These are phyloP conservation scores for Mirza zaza DNA, from an alignment of 2,113 vertebrate genomes.

Conservation along the genomic window DNA sequence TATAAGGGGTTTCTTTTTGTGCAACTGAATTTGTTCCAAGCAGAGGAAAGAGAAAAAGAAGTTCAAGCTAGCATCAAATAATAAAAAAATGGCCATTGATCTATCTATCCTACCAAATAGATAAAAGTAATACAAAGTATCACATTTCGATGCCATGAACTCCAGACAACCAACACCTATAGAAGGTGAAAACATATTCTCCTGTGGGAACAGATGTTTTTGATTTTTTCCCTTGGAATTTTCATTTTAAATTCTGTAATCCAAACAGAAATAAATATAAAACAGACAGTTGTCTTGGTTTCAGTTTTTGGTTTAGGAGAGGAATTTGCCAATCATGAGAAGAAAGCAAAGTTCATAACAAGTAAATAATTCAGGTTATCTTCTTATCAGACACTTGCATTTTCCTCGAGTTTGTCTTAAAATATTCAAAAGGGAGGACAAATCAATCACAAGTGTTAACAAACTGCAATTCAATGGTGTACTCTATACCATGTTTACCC, in stretches of 20 bases:
- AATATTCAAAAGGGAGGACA: constrained; percentile 70
- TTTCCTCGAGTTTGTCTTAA: constrained; percentile 77
- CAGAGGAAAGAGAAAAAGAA: neutral
- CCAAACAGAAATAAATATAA: constrained; percentile 76
- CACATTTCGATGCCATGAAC: neutral
- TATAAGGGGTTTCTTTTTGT: constrained; percentile 38
- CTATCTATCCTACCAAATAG: neutral
- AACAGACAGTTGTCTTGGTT: constrained; percentile 72
- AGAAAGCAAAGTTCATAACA: constrained; percentile 64
- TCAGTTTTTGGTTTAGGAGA: constrained; percentile 73
- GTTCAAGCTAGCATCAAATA: constrained; percentile 48
- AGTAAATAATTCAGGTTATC: constrained; percentile 77
- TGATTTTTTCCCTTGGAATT: constrained; percentile 30
- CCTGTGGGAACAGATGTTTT: neutral
- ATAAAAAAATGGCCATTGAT: constrained; percentile 55
- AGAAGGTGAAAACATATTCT: neutral
- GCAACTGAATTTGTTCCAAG: constrained; percentile 41
- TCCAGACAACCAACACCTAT: neutral
- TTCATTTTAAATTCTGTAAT: constrained; percentile 63
- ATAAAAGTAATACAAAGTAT: neutral
- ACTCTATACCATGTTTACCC: constrained; percentile 66
- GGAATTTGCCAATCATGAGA: constrained; percentile 74
- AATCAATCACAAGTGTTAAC: constrained; percentile 67
- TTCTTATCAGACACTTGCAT: constrained; percentile 77
- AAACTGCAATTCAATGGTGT: constrained; percentile 73